Evolutionary conservation across 2,797 vertebrate genomes (phyloP), one percentile per base, ranked within the genome.

Genomic region (Gymnoscopelus microlampas): DNA sequence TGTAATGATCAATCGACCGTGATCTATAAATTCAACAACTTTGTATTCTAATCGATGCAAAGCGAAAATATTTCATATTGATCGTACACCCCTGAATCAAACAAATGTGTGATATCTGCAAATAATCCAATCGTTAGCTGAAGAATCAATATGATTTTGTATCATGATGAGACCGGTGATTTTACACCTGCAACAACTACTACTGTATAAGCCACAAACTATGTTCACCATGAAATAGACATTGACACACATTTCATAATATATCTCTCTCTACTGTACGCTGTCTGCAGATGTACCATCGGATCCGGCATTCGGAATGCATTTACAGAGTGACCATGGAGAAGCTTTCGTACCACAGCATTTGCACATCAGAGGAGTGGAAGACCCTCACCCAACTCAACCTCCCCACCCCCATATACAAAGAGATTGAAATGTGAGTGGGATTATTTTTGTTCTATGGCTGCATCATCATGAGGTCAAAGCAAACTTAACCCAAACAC

Each of bases 311-410:
- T 90, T 99, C 98, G 6, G 98, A 99, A 92, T 99, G 97, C 92
- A 99, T 99, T 87, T 99, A 99, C 89, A 95, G 98, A 81, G 98
- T 99, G 71, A 99, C 98, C 0, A 97, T 99, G 97, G 98, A 99
- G 87, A 99, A 99, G 79, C 93, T 99, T 63, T 98, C 98, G 5
- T 99, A 99, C 83, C 98, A 99, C 85, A 99, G 96, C 91, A 95
- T 99, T 85, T 99, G 98, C 83, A 98, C 98, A 1, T 94, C 95
- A 0, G 98, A 99, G 79, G 98, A 99, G 87, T 98, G 96, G 96
- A 96, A 97, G 88, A 95, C 94, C 80, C 96, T 99, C 56, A 95
- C 95, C 87, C 93, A 89, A 70, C 96, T 97, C 87, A 94, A 86
- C 71, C 95, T 99, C 61, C 96, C 97, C 8, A 48, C 88, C n/a